Base-by-base conservation (phyloP, 2,113 vertebrate genomes). In the Anas platyrhynchos region DNA sequence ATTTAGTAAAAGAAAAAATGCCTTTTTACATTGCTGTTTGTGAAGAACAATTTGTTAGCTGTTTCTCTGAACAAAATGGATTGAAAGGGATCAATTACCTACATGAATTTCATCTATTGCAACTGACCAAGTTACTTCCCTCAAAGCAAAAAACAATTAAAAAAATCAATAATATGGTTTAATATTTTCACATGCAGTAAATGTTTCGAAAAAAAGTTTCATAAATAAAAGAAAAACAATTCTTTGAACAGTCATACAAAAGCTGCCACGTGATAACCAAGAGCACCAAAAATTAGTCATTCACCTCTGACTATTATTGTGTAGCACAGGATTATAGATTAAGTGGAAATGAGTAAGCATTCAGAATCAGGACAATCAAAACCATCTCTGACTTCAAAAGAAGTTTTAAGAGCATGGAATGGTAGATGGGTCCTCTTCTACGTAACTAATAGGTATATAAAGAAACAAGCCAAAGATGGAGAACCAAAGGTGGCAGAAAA, bases 1-100 rank as follows among this genome's bases (percentile, higher is more conserved):
- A 78, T 50, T 89, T 69, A 94, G 67, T 32, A 59, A 91, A 90
- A 91, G 81, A 13, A 88, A 77, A 94, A 88, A 63, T 44, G 46
- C 11, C 59, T 66, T 95, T 84, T 87, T 59, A 85, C 4, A 9
- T 32, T 86, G 46, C 46, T 61, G 48, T 91, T 74, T 75, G 20
- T 85, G 50, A 79, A 75, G 74, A 32, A 2, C 41, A 62, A 90
- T 90, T 76, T 91, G 71, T 65, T 83, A 59, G 20, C 36, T 59
- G 79, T 89, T 93, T 89, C 46, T 89, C 59, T 52, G 25, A 7
- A 43, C 83, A 86, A 91, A 96, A 91, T 29, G 18, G 18, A 26
- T 18, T n/a, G 25, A 83, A 92, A 18, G 16, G 7, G 36, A 82
- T 89, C 86, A 77, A 96, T 88, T 88, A 84, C 9, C 41, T 52